Percentiles rank a stretch among this genome's conserved stretches.
These are phyloP conservation scores for Tipula vernalis DNA, from an alignment of 2,888 invertebrate species.

Conservation along the genomic window DNA sequence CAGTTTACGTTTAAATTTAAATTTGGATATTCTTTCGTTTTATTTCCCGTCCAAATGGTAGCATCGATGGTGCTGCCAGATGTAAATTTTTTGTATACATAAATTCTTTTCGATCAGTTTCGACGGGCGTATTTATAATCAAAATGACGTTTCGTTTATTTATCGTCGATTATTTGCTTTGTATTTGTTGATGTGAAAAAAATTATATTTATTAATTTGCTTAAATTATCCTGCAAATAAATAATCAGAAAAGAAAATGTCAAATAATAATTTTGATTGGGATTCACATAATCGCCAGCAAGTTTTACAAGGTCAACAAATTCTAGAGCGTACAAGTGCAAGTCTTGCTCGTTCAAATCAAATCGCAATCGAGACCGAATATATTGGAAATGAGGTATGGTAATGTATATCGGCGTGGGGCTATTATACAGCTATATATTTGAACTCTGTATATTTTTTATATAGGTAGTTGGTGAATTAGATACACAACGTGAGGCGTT, in stretches of 20 bases:
- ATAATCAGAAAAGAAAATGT: neutral
- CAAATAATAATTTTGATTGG: slow-evolving; percentile 30
- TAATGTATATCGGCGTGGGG: neutral
- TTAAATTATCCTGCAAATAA: neutral
- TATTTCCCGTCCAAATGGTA: slow-evolving; percentile 39
- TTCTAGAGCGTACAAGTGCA: slow-evolving; percentile 46
- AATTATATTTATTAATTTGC: neutral
- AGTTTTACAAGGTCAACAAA: slow-evolving; percentile 41
- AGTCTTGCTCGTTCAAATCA: slow-evolving; percentile 56
- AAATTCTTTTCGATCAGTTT: neutral
- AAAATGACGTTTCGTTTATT: neutral
- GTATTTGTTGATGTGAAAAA: neutral
- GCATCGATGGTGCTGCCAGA: too few species aligned
- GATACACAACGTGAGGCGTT: slow-evolving; percentile 64
- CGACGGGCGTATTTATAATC: neutral
- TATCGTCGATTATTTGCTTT: neutral
- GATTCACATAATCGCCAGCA: slow-evolving; percentile 44
- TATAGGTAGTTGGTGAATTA: slow-evolving; percentile 55
- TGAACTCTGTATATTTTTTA: neutral
- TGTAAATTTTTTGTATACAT: neutral
- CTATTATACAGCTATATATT: too few species aligned
- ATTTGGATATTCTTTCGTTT: too few species aligned
- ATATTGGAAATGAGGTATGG: slow-evolving; percentile 51
- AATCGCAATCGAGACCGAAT: slow-evolving; percentile 68
- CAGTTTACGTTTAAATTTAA: too few species aligned